phyloP scores from a whole-genome alignment of 2,113 vertebrate genomes.

The Stigmatopora argus region DNA sequence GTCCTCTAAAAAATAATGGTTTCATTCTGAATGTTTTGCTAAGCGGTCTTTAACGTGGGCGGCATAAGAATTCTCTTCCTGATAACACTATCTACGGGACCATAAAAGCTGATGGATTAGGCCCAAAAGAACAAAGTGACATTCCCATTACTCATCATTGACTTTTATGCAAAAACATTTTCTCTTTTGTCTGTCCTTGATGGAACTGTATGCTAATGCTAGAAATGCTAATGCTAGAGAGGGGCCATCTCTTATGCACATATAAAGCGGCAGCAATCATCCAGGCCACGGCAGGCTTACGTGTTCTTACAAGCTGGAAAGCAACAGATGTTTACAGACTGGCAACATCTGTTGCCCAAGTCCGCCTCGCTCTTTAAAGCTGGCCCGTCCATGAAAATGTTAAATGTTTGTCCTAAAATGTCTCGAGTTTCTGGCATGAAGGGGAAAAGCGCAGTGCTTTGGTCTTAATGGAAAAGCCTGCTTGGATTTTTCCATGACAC shows the following conservation, averaged over 20 bases:
- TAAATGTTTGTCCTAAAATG: background rate
- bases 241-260: no score
- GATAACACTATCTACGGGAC: slow-evolving; percentile 59
- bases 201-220: slow-evolving; percentile 50
- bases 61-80: slow-evolving; percentile 41
- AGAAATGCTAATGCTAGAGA: no score
- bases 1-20: slow-evolving; percentile 1
- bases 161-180: slow-evolving; percentile 46
- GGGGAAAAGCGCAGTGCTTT: background rate
- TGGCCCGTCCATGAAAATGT: background rate
- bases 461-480: slow-evolving; percentile 8
- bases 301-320: background rate
- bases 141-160: slow-evolving; percentile 32
- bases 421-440: background rate
- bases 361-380: background rate
- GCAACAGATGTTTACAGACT: slow-evolving; percentile 38
- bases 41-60: slow-evolving; percentile 19
- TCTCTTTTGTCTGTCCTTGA: slow-evolving; percentile 34
- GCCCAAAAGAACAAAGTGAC: slow-evolving; percentile 58
- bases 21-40: slow-evolving; percentile 13
- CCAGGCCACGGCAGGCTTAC: background rate
- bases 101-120: slow-evolving; percentile 66
- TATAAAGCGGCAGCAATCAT: background rate
- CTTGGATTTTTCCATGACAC: slow-evolving; percentile 26
- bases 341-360: slow-evolving; percentile 18